Evolutionary conservation across 2,113 vertebrate species (phyloP), one percentile per base, ranked within the genome.

Genomic region (Misgurnus mizolepis): DNA sequence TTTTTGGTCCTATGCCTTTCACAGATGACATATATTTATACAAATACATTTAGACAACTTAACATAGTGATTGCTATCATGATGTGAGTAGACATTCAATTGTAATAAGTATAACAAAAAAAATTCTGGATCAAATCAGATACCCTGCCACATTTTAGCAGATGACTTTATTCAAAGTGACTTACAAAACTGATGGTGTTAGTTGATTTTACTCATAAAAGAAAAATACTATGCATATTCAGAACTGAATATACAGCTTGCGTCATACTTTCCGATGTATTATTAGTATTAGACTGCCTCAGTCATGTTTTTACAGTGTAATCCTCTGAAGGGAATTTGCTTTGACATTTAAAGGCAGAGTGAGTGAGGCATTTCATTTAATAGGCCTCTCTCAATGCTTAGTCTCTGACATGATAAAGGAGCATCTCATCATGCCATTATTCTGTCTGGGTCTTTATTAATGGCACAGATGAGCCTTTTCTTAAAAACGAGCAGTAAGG

Each of bases 341-440:
- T 10, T n/a, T 80, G 78, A 72, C 47, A 74, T 65, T 68, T 61
- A 58, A 61, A 81, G 79, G 78, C 55, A 76, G 65, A 76, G 61
- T 70, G 22, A 76, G 70, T 22, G 61, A 66, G 39, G 10, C 41
- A 67, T 76, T 60, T 55, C 47, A 18, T 67, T 79, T 78, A 68
- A 61, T 4, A 58, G 62, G 4, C 70, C 17, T 61, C 53, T 62
- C 58, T 47, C 14, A 40, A 39, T 41, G 43, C 45, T 75, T 12
- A 75, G 60, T 75, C 18, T n/a, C 72, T 62, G 18, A 62, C 40
- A 10, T 66, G 39, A 80, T 80, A n/a, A 27, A 56, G 69, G 55
- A 66, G 50, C 39, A 58, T 56, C 77, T 10, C 40, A 39, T 80
- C 71, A 66, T 50, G 10, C 8, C 58, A 65, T 80, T 58, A 65